A percentile compares a stretch with the other conserved stretches of the same genome.
Conservation (phyloP, 2,888 invertebrate species). For the Penaeus monodon region DNA sequence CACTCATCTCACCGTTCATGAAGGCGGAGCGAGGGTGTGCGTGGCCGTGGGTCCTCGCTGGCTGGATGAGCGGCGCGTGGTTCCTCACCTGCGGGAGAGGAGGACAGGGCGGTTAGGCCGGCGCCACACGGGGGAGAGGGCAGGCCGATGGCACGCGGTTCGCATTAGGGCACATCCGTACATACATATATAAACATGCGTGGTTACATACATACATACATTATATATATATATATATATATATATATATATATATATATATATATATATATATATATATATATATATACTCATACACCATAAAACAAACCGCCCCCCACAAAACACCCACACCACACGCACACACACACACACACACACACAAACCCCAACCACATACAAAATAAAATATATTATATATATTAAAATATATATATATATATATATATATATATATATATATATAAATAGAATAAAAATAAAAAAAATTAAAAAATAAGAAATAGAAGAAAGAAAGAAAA, state of each 20-base stretch:
- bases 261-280: slow-evolving; percentile 8
- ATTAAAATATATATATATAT: too few species aligned
- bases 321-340: too few species aligned
- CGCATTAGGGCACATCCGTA: not conserved
- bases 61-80: slow-evolving; percentile 52
- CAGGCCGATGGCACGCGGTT: too few species aligned
- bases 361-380: too few species aligned
- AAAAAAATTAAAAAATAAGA: too few species aligned
- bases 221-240: slow-evolving; percentile 8
- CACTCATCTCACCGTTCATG: slow-evolving; percentile 59
- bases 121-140: not conserved
- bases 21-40: slow-evolving; percentile 26
- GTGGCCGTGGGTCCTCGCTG: slow-evolving; percentile 1
- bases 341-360: too few species aligned
- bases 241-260: not conserved
- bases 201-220: not conserved
- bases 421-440: too few species aligned
- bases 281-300: too few species aligned
- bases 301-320: too few species aligned
- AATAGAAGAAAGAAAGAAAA: too few species aligned
- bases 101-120: not conserved
- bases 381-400: too few species aligned
- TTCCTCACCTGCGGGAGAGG: slow-evolving; percentile 46
- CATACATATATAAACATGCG: slow-evolving; percentile 17
- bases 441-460: too few species aligned